A percentile compares a stretch with the other conserved stretches of the same genome.
These are phyloP conservation scores for Cephus pulcher DNA, from an alignment of 2,888 invertebrate genomes.

Conservation along the genomic window DNA sequence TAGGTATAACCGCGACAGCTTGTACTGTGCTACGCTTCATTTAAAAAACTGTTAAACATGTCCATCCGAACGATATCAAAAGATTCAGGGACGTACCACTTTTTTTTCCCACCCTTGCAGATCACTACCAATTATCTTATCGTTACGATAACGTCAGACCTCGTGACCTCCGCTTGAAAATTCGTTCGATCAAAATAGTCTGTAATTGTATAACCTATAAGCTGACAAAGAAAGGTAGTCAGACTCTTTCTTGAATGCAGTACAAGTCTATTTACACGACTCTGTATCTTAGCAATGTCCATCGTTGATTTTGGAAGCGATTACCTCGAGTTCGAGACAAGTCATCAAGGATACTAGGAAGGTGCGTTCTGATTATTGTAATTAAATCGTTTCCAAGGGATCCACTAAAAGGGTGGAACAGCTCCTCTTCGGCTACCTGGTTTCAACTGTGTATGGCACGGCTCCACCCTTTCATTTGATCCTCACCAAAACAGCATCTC, in stretches of 20 bases:
- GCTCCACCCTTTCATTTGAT: not conserved
- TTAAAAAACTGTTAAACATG: not conserved
- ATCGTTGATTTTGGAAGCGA: not conserved
- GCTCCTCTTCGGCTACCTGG: conserved; percentile 47
- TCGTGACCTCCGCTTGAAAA: not conserved
- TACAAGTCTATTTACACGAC: not conserved
- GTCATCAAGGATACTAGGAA: conserved; percentile 55
- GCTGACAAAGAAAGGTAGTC: not conserved
- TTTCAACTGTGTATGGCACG: conserved; percentile 31
- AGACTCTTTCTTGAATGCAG: not conserved
- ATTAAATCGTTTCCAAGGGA: conserved; percentile 56
- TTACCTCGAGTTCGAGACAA: conserved; percentile 35
- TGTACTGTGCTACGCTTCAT: not conserved
- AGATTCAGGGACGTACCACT: not conserved
- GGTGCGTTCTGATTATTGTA: conserved; percentile 61
- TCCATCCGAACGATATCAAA: not conserved
- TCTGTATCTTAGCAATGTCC: not conserved
- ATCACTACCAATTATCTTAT: not conserved
- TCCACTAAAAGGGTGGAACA: conserved; percentile 30
- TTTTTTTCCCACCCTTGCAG: not conserved
- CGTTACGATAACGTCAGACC: not conserved
- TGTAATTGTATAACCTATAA: not conserved
- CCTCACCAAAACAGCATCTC: not conserved
- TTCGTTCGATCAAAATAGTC: not conserved
- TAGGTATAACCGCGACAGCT: not conserved